phyloP scores from a whole-genome alignment of 2,797 vertebrate genomes.

The Sebastes melanostomus region DNA sequence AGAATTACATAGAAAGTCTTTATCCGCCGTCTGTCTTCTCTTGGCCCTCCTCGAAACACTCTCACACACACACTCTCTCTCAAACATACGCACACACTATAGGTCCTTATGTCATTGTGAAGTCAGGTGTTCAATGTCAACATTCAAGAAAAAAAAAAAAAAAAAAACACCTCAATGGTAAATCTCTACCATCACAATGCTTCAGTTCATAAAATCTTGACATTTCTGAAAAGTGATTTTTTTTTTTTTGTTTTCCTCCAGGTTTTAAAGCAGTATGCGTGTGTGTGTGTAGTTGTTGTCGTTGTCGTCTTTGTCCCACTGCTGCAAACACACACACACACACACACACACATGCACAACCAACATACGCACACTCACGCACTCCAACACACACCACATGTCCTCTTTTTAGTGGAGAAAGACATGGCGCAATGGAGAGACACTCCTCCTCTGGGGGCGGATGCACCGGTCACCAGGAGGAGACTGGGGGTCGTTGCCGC shows the following conservation, averaged over 20 bases:
- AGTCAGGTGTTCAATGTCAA: constrained; percentile 74
- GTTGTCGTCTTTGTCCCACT: constrained; percentile 56
- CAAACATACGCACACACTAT: constrained; percentile 27
- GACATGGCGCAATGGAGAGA: constrained; percentile 75
- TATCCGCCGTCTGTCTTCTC: constrained; percentile 64
- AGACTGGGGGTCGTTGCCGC: constrained; percentile 57
- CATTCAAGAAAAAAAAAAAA: constrained; percentile 68
- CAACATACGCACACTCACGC: constrained; percentile 69
- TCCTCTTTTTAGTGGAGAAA: constrained; percentile 76
- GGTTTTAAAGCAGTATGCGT: constrained; percentile 69
- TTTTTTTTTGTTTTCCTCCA: constrained; percentile 63
- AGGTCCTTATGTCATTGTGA: constrained; percentile 76
- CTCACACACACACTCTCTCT: constrained; percentile 32
- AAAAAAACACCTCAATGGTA: constrained; percentile 73
- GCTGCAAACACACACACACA: constrained; percentile 55
- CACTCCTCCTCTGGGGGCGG: constrained; percentile 64
- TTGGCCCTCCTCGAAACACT: constrained; percentile 57
- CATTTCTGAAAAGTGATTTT: constrained; percentile 71
- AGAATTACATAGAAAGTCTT: constrained; percentile 69
- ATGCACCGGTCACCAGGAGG: constrained; percentile 64
- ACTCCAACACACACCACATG: constrained; percentile 74
- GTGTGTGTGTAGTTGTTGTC: constrained; percentile 54
- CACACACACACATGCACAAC: constrained; percentile 43
- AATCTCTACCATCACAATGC: constrained; percentile 75
- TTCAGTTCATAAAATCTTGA: constrained; percentile 76